Conservation (phyloP, 1,140 invertebrate genomes). For the Euwallacea fornicatus region DNA sequence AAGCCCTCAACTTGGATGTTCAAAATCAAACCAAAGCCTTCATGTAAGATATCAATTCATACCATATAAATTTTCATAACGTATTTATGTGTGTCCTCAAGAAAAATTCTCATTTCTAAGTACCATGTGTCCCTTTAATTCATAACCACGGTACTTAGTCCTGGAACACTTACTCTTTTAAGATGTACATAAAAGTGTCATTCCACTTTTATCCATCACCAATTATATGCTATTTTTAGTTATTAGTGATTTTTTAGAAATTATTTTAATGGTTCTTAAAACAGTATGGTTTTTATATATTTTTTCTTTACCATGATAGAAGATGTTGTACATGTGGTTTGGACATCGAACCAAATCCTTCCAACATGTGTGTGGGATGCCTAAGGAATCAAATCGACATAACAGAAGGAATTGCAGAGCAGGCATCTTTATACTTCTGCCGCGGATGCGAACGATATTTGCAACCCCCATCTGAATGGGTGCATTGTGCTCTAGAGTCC, state of each 20-base stretch:
- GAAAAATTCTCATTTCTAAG: too few species aligned
- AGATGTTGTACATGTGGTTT: constrained; percentile 82
- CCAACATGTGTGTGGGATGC: constrained; percentile 97
- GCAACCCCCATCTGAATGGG: constrained; percentile 91
- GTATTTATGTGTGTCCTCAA: not conserved
- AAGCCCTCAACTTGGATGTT: constrained; percentile 2
- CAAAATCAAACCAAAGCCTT: constrained; percentile 2
- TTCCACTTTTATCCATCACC: not conserved
- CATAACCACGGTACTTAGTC: not conserved
- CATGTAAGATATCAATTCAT: not conserved
- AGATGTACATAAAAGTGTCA: not conserved
- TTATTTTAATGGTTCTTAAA: not conserved
- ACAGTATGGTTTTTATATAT: not conserved
- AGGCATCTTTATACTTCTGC: constrained; percentile 86
- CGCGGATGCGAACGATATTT: constrained; percentile 93
- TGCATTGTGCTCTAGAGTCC: constrained; percentile 87
- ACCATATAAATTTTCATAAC: not conserved
- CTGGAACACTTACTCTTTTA: not conserved
- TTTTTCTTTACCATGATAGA: constrained; percentile 30
- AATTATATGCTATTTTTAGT: not conserved
- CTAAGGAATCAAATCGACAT: constrained; percentile 90
- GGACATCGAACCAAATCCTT: constrained; percentile 88
- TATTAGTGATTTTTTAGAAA: not conserved
- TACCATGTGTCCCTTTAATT: not conserved
- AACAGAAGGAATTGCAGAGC: constrained; percentile 95